phyloP scores from a whole-genome alignment of 1,140 invertebrate genomes.

The Ceratina calcarata region DNA sequence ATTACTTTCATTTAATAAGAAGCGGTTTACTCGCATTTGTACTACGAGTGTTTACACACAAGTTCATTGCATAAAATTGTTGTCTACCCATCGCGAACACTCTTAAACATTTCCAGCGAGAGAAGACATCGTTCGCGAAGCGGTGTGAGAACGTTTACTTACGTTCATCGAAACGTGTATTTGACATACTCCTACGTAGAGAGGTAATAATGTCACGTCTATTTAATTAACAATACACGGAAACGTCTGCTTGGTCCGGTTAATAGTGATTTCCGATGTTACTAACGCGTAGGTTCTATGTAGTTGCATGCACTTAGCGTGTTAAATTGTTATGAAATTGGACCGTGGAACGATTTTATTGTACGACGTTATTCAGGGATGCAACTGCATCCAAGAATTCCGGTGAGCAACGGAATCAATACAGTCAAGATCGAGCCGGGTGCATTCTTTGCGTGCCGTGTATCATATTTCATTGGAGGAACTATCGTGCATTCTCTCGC shows the following conservation, averaged over 20 bases:
- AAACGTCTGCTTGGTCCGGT: conserved; percentile 30
- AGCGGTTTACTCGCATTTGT: no score
- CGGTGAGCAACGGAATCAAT: not conserved
- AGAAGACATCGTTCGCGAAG: no score
- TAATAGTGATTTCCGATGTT: not conserved
- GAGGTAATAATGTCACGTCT: no score
- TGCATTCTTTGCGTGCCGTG: not conserved
- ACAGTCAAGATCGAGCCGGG: not conserved
- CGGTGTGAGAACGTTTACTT: no score
- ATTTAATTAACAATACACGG: conserved; percentile 21
- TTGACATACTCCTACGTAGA: no score
- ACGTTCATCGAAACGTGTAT: no score
- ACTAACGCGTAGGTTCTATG: not conserved
- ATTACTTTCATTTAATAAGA: no score
- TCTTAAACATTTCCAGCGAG: no score
- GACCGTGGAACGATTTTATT: not conserved
- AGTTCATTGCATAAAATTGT: no score
- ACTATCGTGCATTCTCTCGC: not conserved
- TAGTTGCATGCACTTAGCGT: conserved; percentile 2
- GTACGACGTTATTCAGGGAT: not conserved
- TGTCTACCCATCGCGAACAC: no score
- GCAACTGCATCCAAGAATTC: not conserved
- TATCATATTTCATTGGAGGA: conserved; percentile 25
- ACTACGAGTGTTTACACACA: no score
- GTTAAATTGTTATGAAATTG: not conserved